Conservation (phyloP, 2,113 vertebrate genomes). For the Carlito syrichta region DNA sequence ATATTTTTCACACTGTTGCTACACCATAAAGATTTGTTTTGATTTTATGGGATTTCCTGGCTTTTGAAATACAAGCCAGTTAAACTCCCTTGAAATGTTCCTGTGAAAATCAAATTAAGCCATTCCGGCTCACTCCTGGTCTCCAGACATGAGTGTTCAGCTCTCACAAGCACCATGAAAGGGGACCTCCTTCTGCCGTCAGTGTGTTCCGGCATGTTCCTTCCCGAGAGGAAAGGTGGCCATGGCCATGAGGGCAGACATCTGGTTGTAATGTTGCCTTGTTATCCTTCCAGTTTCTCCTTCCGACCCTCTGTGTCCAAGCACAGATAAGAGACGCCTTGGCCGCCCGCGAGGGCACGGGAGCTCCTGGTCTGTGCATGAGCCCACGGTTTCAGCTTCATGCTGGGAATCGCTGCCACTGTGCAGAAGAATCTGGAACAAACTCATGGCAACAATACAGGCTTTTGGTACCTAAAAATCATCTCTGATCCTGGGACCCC, state of each 20-base stretch:
- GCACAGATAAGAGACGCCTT: fast-evolving
- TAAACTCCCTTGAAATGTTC: constrained; percentile 31
- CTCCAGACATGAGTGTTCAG: fast-evolving
- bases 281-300: fast-evolving
- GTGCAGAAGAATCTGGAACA: neutral
- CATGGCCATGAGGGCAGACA: fast-evolving
- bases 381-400: neutral
- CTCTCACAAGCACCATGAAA: fast-evolving
- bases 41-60: constrained; percentile 58
- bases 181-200: neutral
- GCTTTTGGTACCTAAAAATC: neutral
- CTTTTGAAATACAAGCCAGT: constrained; percentile 56
- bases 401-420: neutral
- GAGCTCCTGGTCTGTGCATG: fast-evolving
- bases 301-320: neutral
- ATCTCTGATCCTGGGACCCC: neutral
- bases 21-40: constrained; percentile 62
- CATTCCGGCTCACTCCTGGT: neutral
- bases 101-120: neutral
- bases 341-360: fast-evolving
- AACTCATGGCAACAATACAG: neutral
- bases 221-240: neutral
- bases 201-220: fast-evolving
- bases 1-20: constrained; percentile 60
- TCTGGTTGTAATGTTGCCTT: fast-evolving